phyloP scores from a whole-genome alignment of 2,797 vertebrate genomes.

The Acanthis flammea region DNA sequence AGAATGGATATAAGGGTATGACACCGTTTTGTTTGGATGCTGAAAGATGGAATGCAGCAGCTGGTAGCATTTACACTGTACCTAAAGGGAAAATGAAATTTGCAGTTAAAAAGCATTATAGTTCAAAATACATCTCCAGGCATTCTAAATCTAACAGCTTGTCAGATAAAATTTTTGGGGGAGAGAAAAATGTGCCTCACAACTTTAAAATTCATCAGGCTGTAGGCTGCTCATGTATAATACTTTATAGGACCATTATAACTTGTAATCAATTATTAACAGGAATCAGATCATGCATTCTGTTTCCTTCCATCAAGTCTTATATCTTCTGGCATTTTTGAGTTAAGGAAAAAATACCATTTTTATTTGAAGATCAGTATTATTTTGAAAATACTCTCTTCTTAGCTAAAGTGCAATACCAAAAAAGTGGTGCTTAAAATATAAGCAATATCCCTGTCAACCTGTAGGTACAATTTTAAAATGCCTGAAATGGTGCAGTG shows the following conservation, averaged over 20 bases:
- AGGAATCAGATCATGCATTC: neutral
- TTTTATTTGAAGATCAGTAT: neutral
- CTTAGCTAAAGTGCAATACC: neutral
- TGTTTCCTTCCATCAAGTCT: neutral
- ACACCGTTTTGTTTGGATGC: constrained; percentile 75
- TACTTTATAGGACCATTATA: neutral
- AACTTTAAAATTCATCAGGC: neutral
- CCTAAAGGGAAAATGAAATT: constrained; percentile 70
- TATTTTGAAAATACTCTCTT: neutral
- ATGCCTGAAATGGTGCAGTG: neutral
- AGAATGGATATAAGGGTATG: constrained; percentile 84
- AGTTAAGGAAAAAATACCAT: neutral
- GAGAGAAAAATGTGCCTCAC: neutral
- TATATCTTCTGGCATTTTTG: neutral
- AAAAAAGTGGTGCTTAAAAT: neutral
- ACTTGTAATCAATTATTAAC: neutral
- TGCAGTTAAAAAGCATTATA: neutral
- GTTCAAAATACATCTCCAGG: neutral
- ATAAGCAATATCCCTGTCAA: neutral
- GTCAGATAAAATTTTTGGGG: neutral
- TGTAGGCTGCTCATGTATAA: neutral
- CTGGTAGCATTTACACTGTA: constrained; percentile 84
- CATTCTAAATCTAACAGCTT: neutral
- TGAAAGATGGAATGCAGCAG: constrained; percentile 88
- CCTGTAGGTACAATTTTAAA: neutral